Evolutionary conservation across 2,797 vertebrate species (phyloP), one percentile per base, ranked within the genome.

Genomic region (Syngnathus acus): DNA sequence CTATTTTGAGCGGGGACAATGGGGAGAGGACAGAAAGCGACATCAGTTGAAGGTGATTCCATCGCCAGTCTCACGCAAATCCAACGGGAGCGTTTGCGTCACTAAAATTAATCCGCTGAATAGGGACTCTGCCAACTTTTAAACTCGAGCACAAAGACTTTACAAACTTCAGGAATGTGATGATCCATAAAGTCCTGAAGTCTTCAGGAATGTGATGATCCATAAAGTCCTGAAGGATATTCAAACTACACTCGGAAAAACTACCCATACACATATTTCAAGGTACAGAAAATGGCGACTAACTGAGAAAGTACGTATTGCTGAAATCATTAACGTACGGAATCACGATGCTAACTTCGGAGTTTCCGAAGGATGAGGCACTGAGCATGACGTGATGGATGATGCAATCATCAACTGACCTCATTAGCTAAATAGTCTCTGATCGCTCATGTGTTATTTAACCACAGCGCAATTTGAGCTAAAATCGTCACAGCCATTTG

Each of bases 391-490:
- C 72, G 74, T 76, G 78, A 79, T 73, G 68, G 76, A 82, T 74
- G 77, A 78, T 71, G 75, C 69, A 79, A 84, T 59, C 57, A 66
- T 72, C 68, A 75, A 72, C 78, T 77, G 73, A 74, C 77, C 72
- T 79, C 77, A 83, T 82, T 82, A 78, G 77, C 76, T 81, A 85
- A 84, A 85, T 73, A 75, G 77, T 77, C 74, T 72, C 74, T 65
- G 68, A 71, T 65, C 73, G 66, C 73, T 76, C 53, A n/a, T 68
- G 65, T 64, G 67, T 71, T 71, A 65, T 79, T 65, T 71, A 72
- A 77, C 54, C 59, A 19, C 19, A 0, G 66, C 60, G 60, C 72
- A 71, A 82, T 74, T 68, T 63, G 32, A 71, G 65, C 47, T 54
- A 40, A 65, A 65, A 65, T n/a, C 19, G 58, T 60, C 58, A 13